These are phyloP conservation scores for Calcarius lapponicus DNA, from an alignment of 2,797 vertebrate genomes.

Conservation along the genomic window DNA sequence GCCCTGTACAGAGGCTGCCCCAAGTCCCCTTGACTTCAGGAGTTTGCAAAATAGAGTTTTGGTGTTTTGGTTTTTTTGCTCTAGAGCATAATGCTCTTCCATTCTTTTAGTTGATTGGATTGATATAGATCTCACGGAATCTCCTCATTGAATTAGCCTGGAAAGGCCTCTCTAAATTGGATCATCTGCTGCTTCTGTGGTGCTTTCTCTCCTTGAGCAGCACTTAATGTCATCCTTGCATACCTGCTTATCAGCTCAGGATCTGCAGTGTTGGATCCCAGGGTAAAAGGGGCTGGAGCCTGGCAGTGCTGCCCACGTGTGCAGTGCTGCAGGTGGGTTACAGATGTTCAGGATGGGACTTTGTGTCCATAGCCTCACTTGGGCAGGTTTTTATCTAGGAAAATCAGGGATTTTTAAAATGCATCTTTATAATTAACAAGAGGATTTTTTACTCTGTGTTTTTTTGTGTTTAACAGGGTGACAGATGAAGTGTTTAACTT, in stretches of 20 bases:
- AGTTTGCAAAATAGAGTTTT: not conserved
- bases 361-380: not conserved
- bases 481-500: slow-evolving; percentile 98
- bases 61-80: not conserved
- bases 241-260: slow-evolving; percentile 16
- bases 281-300: not conserved
- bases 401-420: not conserved
- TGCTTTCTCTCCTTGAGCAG: slow-evolving; percentile 52
- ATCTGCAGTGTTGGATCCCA: not conserved
- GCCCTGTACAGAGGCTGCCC: not conserved
- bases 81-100: not conserved
- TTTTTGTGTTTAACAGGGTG: slow-evolving; percentile 78
- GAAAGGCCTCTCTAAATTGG: slow-evolving; percentile 52
- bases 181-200: slow-evolving; percentile 33
- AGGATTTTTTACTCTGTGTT: not conserved
- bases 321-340: not conserved
- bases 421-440: not conserved
- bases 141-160: slow-evolving; percentile 59
- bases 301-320: fast-evolving
- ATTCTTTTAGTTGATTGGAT: slow-evolving; percentile 53
- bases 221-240: slow-evolving; percentile 21
- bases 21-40: not conserved
- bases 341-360: not conserved
- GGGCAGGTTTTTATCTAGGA: not conserved
- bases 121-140: slow-evolving; percentile 50